phyloP scores from a whole-genome alignment of 2,113 vertebrate genomes.

The Ictidomys tridecemlineatus region DNA sequence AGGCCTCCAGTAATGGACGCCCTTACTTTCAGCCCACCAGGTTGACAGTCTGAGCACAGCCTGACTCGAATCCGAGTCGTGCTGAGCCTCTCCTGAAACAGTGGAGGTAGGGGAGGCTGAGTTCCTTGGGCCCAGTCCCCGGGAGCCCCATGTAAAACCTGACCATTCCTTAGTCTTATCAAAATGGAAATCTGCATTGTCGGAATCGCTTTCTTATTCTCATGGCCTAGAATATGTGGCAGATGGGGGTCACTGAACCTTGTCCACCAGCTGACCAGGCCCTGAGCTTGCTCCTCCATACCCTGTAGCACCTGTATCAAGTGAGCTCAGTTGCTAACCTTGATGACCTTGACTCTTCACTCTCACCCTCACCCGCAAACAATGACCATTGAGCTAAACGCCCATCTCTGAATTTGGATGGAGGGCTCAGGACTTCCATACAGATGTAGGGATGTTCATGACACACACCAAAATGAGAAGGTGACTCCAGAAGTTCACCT shows the following conservation, averaged over 20 bases:
- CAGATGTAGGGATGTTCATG: fast-evolving
- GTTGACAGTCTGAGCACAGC: not conserved
- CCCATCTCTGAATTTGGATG: not conserved
- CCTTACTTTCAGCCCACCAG: not conserved
- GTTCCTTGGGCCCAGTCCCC: not conserved
- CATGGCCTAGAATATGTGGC: fast-evolving
- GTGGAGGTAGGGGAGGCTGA: not conserved
- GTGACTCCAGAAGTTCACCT: fast-evolving
- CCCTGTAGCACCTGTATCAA: fast-evolving
- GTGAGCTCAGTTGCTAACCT: not conserved
- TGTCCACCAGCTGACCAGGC: not conserved
- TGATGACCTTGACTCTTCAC: not conserved
- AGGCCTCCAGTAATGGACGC: no score
- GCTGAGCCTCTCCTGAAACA: not conserved
- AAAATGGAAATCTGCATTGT: no score
- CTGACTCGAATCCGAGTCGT: not conserved
- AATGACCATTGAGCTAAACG: not conserved
- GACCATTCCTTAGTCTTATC: not conserved
- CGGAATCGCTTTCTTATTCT: not conserved
- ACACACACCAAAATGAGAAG: not conserved
- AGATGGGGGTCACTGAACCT: no score
- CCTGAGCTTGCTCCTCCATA: not conserved
- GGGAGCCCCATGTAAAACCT: not conserved
- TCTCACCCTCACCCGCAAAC: not conserved
- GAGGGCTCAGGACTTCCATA: no score